Conservation (phyloP, 2,113 vertebrate species). For the Myrmecophaga tridactyla region DNA sequence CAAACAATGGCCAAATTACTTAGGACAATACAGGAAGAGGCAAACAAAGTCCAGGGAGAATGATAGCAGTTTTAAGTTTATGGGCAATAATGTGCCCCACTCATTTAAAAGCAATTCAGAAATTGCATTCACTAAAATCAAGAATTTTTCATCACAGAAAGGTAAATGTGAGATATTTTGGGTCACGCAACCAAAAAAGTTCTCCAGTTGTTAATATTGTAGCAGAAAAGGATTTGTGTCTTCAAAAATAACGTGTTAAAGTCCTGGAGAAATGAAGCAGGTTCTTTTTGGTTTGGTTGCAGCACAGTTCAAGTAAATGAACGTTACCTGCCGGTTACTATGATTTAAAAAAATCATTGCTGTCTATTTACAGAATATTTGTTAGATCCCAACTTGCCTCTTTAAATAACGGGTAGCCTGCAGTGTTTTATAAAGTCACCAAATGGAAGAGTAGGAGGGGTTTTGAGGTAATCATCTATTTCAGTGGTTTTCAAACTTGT, state of each 20-base stretch:
- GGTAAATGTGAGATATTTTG: not conserved
- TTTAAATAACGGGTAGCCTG: not conserved
- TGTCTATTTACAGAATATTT: not conserved
- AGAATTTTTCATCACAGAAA: conserved; percentile 30
- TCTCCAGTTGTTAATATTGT: not conserved
- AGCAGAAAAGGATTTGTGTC: conserved; percentile 17
- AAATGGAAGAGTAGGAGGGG: not conserved
- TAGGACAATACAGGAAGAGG: not conserved
- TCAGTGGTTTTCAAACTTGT: not conserved
- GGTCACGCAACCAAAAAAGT: conserved; percentile 16
- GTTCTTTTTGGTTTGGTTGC: not conserved
- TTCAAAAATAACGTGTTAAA: not conserved
- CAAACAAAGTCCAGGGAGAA: not conserved
- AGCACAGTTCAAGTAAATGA: not conserved
- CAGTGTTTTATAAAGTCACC: not conserved
- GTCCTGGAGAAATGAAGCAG: not conserved
- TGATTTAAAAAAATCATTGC: not conserved
- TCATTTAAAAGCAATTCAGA: conserved; percentile 37
- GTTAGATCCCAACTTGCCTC: not conserved
- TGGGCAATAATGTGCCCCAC: not conserved
- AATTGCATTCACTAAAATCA: not conserved
- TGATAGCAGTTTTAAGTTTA: not conserved
- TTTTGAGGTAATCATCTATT: not conserved
- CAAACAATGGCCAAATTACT: not conserved
- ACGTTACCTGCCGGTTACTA: not conserved